These are phyloP conservation scores for Garrulus glandarius DNA, from an alignment of 2,797 vertebrate genomes.

Conservation along the genomic window DNA sequence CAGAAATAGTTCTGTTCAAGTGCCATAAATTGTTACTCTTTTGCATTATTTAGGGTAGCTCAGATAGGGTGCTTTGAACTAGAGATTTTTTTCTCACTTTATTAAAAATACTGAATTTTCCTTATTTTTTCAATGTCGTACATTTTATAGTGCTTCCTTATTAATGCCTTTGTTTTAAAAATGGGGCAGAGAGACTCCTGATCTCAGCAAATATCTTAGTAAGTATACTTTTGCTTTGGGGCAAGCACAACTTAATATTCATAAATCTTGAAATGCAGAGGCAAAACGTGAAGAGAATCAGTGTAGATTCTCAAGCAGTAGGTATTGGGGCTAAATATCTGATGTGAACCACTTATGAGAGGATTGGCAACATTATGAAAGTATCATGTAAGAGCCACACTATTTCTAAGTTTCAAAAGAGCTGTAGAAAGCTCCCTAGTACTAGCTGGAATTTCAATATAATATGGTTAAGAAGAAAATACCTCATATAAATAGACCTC, in stretches of 20 bases:
- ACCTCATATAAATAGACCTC: conserved; percentile 58
- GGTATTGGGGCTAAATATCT: conserved; percentile 78
- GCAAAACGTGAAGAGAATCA: conserved; percentile 74
- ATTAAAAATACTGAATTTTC: conserved; percentile 68
- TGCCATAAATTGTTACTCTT: not conserved
- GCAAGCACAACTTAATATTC: conserved; percentile 81
- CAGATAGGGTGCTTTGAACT: conserved; percentile 53
- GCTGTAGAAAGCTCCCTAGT: conserved; percentile 46
- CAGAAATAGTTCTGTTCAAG: not conserved
- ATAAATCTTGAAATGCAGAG: conserved; percentile 76
- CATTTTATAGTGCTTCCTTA: conserved; percentile 70
- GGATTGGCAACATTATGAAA: conserved; percentile 79
- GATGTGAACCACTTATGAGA: conserved; percentile 80
- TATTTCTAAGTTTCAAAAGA: conserved; percentile 74
- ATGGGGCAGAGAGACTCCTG: conserved; percentile 76
- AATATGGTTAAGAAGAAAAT: conserved; percentile 72
- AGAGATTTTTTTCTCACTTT: conserved; percentile 30
- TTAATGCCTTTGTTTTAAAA: conserved; percentile 78
- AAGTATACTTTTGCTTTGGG: conserved; percentile 80
- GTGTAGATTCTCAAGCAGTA: conserved; percentile 73
- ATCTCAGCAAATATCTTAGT: conserved; percentile 81
- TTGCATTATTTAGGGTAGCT: conserved; percentile 57
- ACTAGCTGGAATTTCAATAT: conserved; percentile 75
- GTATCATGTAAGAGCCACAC: conserved; percentile 68
- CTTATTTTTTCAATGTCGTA: conserved; percentile 62